Percentiles rank a stretch among this genome's conserved stretches.
phyloP scores from a whole-genome alignment of 2,113 vertebrate species.

The Pollimyrus isidori region DNA sequence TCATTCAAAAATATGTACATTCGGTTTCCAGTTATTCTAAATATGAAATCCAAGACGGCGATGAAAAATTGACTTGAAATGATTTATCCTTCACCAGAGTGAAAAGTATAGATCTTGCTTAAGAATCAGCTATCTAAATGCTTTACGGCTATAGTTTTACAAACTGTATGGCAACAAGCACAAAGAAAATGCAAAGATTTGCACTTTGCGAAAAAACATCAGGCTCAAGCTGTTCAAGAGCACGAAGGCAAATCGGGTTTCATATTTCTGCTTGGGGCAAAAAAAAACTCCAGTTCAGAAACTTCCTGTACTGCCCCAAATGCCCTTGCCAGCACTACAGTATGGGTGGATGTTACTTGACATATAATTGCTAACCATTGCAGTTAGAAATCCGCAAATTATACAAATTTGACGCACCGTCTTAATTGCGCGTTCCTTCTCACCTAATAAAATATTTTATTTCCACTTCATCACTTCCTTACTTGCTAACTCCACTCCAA shows the following conservation, averaged over 20 bases:
- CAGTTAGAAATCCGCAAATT: background rate
- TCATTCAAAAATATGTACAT: background rate
- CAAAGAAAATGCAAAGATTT: background rate
- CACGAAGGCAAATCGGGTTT: slow-evolving; percentile 46
- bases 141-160: background rate
- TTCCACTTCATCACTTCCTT: background rate
- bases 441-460: background rate
- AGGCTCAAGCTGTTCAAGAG: slow-evolving; percentile 25
- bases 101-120: background rate
- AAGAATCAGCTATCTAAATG: background rate
- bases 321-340: background rate
- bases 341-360: background rate
- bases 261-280: slow-evolving; percentile 53
- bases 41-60: background rate
- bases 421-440: background rate
- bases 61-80: background rate
- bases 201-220: slow-evolving; percentile 31
- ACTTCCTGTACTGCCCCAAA: slow-evolving; percentile 39
- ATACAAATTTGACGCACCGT: background rate
- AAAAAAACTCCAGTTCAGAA: slow-evolving; percentile 34
- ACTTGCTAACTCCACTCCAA: background rate
- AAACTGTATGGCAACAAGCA: background rate
- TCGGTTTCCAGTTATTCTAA: background rate
- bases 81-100: background rate
- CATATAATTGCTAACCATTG: background rate